Percentiles rank a stretch among this genome's conserved stretches.
Evolutionary conservation across 2,113 vertebrate genomes (phyloP).

Genomic region (Arizona elegans): DNA sequence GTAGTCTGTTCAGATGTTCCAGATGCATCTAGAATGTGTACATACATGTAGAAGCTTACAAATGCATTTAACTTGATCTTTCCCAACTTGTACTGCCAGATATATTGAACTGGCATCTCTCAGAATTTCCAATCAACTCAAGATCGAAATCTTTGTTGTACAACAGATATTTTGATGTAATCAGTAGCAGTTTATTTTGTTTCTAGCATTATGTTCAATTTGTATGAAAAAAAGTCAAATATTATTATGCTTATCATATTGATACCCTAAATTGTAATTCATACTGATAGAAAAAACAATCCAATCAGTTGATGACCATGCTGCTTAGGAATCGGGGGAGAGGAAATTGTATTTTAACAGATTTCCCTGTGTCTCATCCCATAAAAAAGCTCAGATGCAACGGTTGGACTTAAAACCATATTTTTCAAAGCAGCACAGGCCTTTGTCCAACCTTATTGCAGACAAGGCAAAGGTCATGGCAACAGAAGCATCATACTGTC

Average conservation of each 20-base stretch:
- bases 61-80: neutral
- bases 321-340: neutral
- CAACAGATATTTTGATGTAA: neutral
- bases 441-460: neutral
- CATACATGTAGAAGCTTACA: neutral
- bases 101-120: neutral
- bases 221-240: neutral
- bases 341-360: neutral
- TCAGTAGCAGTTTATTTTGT: neutral
- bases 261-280: neutral
- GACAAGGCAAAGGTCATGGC: neutral
- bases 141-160: neutral
- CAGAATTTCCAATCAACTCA: neutral
- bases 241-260: neutral
- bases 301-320: neutral
- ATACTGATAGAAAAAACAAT: neutral
- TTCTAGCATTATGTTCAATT: neutral
- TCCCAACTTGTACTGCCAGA: neutral
- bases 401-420: neutral
- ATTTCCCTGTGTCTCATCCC: neutral
- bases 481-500: neutral
- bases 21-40: neutral
- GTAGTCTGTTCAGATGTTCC: neutral
- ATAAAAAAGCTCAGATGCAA: neutral
- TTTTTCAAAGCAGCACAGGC: neutral